Conservation (phyloP, 1,140 invertebrate genomes). For the Pygmarrhopalites habei region DNA sequence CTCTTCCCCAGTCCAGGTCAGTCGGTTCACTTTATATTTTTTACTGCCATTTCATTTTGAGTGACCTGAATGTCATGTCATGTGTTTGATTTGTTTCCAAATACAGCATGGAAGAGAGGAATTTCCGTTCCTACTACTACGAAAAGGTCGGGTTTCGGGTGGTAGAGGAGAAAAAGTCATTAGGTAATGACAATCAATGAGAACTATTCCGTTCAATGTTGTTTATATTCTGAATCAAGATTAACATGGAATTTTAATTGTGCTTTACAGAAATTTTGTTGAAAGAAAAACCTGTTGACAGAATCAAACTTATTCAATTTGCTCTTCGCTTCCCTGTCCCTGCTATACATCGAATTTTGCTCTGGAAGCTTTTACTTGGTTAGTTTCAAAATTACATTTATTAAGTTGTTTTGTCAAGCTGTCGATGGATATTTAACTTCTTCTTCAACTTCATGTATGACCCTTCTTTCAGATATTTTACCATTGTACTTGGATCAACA, state of each 20-base stretch:
- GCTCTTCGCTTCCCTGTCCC: constrained; percentile 75
- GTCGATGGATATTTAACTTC: too few relatives aligned
- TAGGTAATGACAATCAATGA: too few relatives aligned
- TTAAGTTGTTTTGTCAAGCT: too few relatives aligned
- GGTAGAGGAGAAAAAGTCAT: constrained; percentile 83
- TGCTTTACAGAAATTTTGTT: constrained; percentile 80
- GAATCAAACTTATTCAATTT: constrained; percentile 73
- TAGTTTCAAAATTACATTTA: too few relatives aligned
- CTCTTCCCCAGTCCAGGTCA: too few relatives aligned
- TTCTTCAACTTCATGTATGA: too few relatives aligned
- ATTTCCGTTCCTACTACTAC: constrained; percentile 85
- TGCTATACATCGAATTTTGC: constrained; percentile 63
- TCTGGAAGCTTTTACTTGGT: constrained; percentile 81
- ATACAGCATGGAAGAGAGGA: constrained; percentile 43
- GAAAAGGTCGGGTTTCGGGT: constrained; percentile 81
- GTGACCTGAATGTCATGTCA: too few relatives aligned
- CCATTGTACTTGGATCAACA: constrained; percentile 66
- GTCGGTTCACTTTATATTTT: too few relatives aligned
- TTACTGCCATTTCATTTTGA: too few relatives aligned
- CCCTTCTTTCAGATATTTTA: constrained; percentile 55
- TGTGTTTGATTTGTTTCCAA: constrained; percentile 4
- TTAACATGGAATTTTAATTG: too few relatives aligned
- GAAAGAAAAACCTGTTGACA: constrained; percentile 75
- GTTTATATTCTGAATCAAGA: too few relatives aligned
- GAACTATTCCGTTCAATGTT: too few relatives aligned